Percentiles rank a stretch among this genome's conserved stretches.
These are phyloP conservation scores for Cheilosia pagana DNA, from an alignment of 2,888 invertebrate species.

Conservation along the genomic window DNA sequence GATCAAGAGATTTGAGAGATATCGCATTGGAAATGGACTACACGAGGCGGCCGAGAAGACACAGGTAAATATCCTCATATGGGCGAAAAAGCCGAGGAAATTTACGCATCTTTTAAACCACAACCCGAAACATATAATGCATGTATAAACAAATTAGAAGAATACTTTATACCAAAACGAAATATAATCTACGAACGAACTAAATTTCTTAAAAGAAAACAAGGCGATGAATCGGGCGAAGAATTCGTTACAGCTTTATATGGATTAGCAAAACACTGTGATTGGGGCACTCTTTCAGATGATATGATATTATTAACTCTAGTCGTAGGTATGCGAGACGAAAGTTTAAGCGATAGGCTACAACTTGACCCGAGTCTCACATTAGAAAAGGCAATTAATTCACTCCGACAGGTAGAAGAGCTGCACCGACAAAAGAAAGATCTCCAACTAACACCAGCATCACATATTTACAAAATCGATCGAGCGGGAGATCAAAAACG, in stretches of 20 bases:
- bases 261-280: no score
- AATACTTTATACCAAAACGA: slow-evolving; percentile 12
- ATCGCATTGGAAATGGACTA: slow-evolving; percentile 12
- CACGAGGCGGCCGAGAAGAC: background rate
- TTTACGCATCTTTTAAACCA: slow-evolving; percentile 3
- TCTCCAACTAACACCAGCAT: no score
- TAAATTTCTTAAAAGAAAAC: slow-evolving; percentile 30
- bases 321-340: no score
- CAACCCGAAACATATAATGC: slow-evolving; percentile 22
- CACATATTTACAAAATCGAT: no score
- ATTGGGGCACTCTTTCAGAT: no score
- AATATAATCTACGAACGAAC: slow-evolving; percentile 6
- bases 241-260: slow-evolving; percentile 12
- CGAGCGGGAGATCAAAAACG: no score
- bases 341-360: no score
- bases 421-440: no score
- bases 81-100: slow-evolving; percentile 25
- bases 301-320: no score
- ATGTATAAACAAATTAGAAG: slow-evolving; percentile 10
- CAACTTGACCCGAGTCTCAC: no score
- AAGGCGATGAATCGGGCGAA: slow-evolving; percentile 11
- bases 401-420: no score
- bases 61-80: slow-evolving; percentile 29
- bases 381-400: no score
- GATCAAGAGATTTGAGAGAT: slow-evolving; percentile 17